Evolutionary conservation across 2,888 invertebrate species (phyloP).

Genomic region (Chrysotoxum bicinctum): DNA sequence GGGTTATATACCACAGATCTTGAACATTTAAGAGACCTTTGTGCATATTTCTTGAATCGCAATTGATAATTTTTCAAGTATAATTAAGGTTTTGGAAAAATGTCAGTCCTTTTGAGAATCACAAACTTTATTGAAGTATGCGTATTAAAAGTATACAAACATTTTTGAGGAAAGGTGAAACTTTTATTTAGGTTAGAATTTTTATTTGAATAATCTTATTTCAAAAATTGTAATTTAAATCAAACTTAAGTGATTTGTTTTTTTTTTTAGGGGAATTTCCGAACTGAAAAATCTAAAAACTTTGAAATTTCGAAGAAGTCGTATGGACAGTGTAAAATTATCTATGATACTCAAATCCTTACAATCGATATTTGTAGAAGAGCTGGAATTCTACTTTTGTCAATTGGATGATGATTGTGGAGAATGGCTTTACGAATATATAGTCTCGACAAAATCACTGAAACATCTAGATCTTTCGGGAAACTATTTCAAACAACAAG

Average conservation of each 20-base stretch:
- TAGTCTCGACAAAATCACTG: conserved; percentile 72
- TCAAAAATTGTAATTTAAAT: background rate
- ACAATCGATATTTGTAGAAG: conserved; percentile 74
- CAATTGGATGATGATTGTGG: conserved; percentile 76
- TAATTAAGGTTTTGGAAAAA: too few species aligned
- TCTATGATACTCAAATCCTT: conserved; percentile 74
- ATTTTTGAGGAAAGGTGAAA: too few species aligned
- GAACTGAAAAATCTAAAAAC: conserved; percentile 73
- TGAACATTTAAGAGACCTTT: too few species aligned
- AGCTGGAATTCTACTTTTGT: conserved; percentile 77
- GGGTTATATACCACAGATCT: too few species aligned
- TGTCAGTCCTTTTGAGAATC: too few species aligned
- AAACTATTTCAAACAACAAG: conserved; percentile 73
- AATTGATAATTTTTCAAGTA: too few species aligned
- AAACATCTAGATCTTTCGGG: conserved; percentile 75
- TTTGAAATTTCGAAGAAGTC: conserved; percentile 78
- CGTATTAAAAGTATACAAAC: too few species aligned
- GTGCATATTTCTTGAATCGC: too few species aligned
- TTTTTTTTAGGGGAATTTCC: conserved; percentile 73
- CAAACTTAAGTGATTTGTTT: background rate
- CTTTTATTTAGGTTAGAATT: too few species aligned
- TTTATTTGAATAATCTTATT: too few species aligned
- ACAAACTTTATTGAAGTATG: too few species aligned
- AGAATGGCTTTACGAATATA: conserved; percentile 73
- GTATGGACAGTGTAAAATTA: conserved; percentile 76